These are phyloP conservation scores for Ginglymostoma cirratum DNA, from an alignment of 2,113 vertebrate species.

Conservation along the genomic window DNA sequence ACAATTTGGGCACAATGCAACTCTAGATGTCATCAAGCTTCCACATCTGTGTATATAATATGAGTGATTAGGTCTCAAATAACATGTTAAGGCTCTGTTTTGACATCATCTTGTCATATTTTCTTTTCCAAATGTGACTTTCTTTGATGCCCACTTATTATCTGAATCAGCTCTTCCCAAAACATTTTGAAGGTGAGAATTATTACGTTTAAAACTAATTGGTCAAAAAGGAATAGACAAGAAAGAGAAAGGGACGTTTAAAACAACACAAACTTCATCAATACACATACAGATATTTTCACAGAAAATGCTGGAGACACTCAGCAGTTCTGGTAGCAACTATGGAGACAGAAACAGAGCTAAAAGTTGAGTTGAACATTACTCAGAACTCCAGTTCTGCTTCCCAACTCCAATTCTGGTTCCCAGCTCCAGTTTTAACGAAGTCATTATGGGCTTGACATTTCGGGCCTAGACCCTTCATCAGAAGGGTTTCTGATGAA, in stretches of 20 bases:
- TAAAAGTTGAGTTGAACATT: too few species aligned
- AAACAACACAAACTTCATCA: too few species aligned
- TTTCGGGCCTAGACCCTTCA: too few species aligned
- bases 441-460: too few species aligned
- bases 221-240: neutral
- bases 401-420: too few species aligned
- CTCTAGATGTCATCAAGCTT: neutral
- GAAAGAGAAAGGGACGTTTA: neutral
- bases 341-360: too few species aligned
- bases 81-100: constrained; percentile 17
- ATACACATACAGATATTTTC: neutral
- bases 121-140: neutral
- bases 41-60: neutral
- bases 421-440: too few species aligned
- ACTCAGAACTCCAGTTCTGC: too few species aligned
- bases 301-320: neutral
- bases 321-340: too few species aligned
- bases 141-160: neutral
- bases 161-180: constrained; percentile 15
- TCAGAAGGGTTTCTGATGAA: too few species aligned
- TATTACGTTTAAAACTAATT: neutral
- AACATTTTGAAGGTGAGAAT: constrained; percentile 22
- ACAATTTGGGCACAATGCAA: neutral
- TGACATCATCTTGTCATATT: neutral
- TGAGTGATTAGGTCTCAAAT: constrained; percentile 9